Percentiles rank a stretch among this genome's conserved stretches.
Evolutionary conservation across 2,888 invertebrate genomes (phyloP).

Genomic region (Balanococcus diminutus): DNA sequence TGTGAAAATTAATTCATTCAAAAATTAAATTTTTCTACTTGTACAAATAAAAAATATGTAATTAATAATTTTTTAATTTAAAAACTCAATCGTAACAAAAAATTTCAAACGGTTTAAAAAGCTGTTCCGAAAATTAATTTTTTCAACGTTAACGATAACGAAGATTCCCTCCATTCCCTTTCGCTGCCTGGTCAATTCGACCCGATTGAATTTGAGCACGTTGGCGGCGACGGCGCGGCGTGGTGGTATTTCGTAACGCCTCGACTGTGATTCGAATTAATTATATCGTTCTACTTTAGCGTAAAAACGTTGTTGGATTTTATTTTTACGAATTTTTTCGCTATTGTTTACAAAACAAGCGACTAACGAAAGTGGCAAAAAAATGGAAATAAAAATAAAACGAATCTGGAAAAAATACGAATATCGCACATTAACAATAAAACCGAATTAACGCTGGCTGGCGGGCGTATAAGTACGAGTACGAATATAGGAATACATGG

Average conservation of each 20-base stretch:
- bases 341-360: slow-evolving; percentile 3
- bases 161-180: not conserved
- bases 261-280: slow-evolving; percentile 28
- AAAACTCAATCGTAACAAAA: too few species aligned
- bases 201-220: not conserved
- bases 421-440: slow-evolving; percentile 41
- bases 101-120: too few species aligned
- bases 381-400: not conserved
- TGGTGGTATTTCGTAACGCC: slow-evolving; percentile 9
- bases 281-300: not conserved
- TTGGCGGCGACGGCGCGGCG: not conserved
- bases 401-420: not conserved
- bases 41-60: too few species aligned
- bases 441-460: slow-evolving; percentile 13
- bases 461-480: not conserved
- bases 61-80: too few species aligned
- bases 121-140: too few species aligned
- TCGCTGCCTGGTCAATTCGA: not conserved
- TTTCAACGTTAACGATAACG: not conserved
- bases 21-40: too few species aligned
- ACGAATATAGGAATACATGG: too few species aligned
- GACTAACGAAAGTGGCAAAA: not conserved
- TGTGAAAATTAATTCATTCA: too few species aligned
- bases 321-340: slow-evolving; percentile 16
- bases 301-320: slow-evolving; percentile 10